Conservation (phyloP, 2,888 invertebrate species). For the Agriopis leucophaearia region DNA sequence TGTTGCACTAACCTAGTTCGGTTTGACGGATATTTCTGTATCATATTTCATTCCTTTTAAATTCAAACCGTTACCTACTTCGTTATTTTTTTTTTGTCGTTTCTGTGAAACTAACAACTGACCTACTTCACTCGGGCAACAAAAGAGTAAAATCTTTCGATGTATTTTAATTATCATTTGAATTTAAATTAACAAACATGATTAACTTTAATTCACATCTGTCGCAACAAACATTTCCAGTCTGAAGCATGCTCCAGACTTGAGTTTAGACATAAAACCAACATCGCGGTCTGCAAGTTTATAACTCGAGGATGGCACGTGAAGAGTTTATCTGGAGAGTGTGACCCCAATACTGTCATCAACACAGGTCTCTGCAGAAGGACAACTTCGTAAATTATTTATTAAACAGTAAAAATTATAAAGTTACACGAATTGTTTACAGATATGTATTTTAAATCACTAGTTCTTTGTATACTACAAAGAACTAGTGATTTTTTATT, state of each 20-base stretch:
- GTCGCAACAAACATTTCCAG: conserved; percentile 44
- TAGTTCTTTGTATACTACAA: no score
- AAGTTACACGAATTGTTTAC: not conserved
- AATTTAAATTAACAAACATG: not conserved
- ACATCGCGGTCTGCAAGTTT: conserved; percentile 63
- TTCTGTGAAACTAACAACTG: not conserved
- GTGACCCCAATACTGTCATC: conserved; percentile 71
- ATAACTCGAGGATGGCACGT: conserved; percentile 67
- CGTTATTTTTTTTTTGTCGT: not conserved
- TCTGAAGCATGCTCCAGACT: conserved; percentile 52
- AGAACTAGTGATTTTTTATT: no score
- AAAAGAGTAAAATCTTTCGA: not conserved
- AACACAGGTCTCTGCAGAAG: conserved; percentile 9
- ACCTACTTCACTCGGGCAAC: not conserved
- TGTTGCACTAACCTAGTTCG: conserved; percentile 82
- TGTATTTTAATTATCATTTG: not conserved
- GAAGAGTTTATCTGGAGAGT: conserved; percentile 71
- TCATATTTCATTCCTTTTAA: conserved; percentile 27
- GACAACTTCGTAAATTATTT: not conserved
- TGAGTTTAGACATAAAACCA: conserved; percentile 61
- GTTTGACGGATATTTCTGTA: conserved; percentile 46
- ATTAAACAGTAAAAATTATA: not conserved
- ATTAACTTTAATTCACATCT: conserved; percentile 46
- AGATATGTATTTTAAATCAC: no score
- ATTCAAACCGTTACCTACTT: conserved; percentile 11